Base-by-base conservation (phyloP, 1,140 invertebrate species). In the Diploscapter pachys region DNA sequence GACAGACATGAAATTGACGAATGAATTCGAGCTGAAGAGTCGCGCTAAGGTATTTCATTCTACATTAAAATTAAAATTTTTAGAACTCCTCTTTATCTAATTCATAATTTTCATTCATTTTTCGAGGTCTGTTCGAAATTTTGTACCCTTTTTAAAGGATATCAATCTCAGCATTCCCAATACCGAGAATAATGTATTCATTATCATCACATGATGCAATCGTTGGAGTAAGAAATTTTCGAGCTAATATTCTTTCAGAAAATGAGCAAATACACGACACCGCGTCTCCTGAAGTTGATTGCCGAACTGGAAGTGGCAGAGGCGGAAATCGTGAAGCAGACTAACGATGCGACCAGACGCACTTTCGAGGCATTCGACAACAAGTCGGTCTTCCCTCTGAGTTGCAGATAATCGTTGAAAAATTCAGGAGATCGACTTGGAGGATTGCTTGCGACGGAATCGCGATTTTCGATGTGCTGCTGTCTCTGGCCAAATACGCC, bases 281-380 rank as follows among this genome's bases (percentile, higher is more conserved):
- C 83, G 2, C 90, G 91, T 79, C 91, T 92, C 2, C 91, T 91
- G 86, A 89, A 91, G 63, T 86, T 96, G 49, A 86, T 97, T 0
- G 88, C 89, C 4, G 87, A 90, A 74, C 90, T 96, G 89, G 89
- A 90, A 6, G 89, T 90, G 63, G 92, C 92, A 0, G 96, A 99
- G 87, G 91, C 92, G 2, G 88, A 91, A 49, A 90, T 91, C 77
- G 90, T 91, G 75, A 89, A 88, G 78, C 91, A 93, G 4, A 85
- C 96, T 3, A 91, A 91, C 80, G 95, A 98, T 88, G 88, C 94
- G 64, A 93, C 93, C 80, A 89, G 95, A 71, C 89, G 92, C 80
- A 92, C 98, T 75, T 98, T 98, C 88, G 91, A 92, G 69, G 91
- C 92, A 85, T 99, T 99, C 86, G 88, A 89, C 86, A 92, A 91